Base-by-base conservation (phyloP, 2,888 invertebrate genomes). In the Temnothorax ravouxi region DNA sequence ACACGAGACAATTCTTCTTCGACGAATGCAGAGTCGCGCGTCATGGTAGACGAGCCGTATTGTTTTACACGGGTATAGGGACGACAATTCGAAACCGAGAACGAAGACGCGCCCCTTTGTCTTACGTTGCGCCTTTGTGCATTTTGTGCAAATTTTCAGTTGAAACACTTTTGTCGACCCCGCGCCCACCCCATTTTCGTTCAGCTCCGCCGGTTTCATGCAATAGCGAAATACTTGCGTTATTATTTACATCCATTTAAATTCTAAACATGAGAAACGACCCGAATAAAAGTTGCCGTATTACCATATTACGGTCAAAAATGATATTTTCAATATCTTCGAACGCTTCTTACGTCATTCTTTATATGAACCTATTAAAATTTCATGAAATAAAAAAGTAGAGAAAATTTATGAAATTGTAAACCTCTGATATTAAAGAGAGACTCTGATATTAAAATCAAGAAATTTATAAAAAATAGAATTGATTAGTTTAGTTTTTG, bases 1-100 rank as follows among this genome's bases (percentile, higher is more conserved):
- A 84, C 82, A 86, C 76, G 69, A 67, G 64, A 41, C 83, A 81
- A 86, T 86, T 86, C 85, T 85, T 85, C 81, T 61, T 54, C 81
- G 56, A 75, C 56, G 85, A 79, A 87, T 85, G 66, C 76, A 87
- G 66, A 71, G 64, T 62, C 44, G 56, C 50, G 52, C 29, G 34
- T 64, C 50, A 25, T 56, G 34, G 69, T 29, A 80, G 79, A 69
- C 79, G 47, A 59, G 59, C 13, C 25, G 47, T 59, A 80, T 80
- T 80, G 59, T 80, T 71, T 80, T 71, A 61, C 71, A 71, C 38
- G 71, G 79, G 44, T 59, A 69, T 59, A 59, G 44, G 44, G 44
- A 69, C 77, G 71, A 80, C 79, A 79, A 79, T 79, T 79, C 59
- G 59, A 80, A 71, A 80, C 71, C 71, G 61, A 56, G 71, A 71